phyloP scores from a whole-genome alignment of 2,113 vertebrate genomes.

The Athene cunicularia region DNA sequence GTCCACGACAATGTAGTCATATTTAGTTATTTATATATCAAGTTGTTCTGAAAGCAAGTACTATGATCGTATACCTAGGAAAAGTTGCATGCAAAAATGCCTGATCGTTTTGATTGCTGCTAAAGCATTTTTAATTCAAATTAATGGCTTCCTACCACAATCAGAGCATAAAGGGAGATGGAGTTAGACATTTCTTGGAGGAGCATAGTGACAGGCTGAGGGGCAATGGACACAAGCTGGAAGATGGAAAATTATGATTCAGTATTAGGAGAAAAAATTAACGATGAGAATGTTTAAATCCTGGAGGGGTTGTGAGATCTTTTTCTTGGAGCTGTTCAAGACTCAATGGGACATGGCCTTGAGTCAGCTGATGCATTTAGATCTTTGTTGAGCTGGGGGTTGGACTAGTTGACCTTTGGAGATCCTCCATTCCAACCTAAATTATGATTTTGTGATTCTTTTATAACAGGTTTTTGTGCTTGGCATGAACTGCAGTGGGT shows the following conservation, averaged over 20 bases:
- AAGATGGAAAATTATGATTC: background rate
- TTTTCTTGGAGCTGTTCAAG: background rate
- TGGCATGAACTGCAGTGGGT: conserved; percentile 95
- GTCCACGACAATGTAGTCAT: background rate
- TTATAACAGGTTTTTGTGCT: conserved; percentile 90
- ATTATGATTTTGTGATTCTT: conserved; percentile 15
- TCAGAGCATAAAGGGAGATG: background rate
- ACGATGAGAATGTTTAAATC: background rate
- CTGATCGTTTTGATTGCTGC: background rate
- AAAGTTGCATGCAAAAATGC: background rate
- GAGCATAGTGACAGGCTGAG: background rate
- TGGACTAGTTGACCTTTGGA: background rate
- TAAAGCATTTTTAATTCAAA: background rate
- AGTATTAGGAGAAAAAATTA: background rate
- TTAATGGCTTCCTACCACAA: background rate
- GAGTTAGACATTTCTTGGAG: background rate
- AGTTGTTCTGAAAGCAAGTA: background rate
- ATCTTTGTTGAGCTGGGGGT: background rate
- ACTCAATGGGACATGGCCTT: background rate
- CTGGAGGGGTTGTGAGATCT: background rate
- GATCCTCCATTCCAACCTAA: background rate
- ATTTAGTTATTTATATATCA: background rate
- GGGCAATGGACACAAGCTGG: background rate
- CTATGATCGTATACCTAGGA: background rate
- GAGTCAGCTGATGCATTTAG: background rate